These are phyloP conservation scores for Leptinotarsa lineolata DNA, from an alignment of 1,140 invertebrate genomes.

Conservation along the genomic window DNA sequence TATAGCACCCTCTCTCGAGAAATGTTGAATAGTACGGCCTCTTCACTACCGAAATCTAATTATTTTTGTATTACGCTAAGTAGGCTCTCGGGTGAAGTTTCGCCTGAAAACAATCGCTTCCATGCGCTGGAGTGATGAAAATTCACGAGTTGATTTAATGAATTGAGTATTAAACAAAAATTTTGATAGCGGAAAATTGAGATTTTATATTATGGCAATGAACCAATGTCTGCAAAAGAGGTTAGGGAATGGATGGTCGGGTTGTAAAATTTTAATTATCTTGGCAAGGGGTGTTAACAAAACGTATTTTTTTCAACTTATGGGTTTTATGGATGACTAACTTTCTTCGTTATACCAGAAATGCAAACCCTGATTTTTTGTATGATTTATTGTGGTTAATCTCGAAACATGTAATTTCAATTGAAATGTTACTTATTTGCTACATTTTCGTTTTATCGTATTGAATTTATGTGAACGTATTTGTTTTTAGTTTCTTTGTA, in stretches of 20 bases:
- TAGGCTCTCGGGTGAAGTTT: slow-evolving; percentile 26
- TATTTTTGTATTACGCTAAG: slow-evolving; percentile 30
- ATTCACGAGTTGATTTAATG: slow-evolving; percentile 19
- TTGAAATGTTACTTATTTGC: no score
- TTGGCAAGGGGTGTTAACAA: no score
- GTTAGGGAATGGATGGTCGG: background rate
- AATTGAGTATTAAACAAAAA: slow-evolving; percentile 17
- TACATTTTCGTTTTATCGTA: no score
- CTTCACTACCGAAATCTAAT: slow-evolving; percentile 27
- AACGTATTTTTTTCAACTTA: no score
- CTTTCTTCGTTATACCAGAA: no score
- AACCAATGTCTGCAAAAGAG: background rate
- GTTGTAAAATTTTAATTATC: background rate
- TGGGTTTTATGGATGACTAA: no score
- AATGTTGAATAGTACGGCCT: slow-evolving; percentile 17
- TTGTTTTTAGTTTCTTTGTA: no score
- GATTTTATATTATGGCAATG: background rate
- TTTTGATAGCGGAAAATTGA: background rate
- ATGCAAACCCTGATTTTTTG: no score
- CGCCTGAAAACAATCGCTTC: slow-evolving; percentile 16
- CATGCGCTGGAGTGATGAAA: slow-evolving; percentile 5
- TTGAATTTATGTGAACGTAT: no score
- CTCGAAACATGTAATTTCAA: no score
- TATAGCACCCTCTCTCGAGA: slow-evolving; percentile 10
- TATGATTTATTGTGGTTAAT: no score